Evolutionary conservation across 2,113 vertebrate species (phyloP), one percentile per base, ranked within the genome.

Genomic region (Lipophrys pholis): DNA sequence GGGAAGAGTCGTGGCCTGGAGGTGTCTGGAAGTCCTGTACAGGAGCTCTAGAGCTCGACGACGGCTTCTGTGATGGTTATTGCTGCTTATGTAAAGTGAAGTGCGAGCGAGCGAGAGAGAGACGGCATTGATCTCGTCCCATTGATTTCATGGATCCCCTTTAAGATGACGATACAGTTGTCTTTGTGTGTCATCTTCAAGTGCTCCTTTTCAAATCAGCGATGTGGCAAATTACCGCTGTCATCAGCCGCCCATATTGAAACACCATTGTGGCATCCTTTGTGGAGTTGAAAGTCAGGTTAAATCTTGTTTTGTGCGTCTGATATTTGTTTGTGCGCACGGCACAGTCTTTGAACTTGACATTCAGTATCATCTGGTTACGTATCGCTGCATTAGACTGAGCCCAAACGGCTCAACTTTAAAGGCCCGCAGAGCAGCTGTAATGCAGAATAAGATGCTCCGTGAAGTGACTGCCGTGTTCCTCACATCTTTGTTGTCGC

Each of bases 111-210:
- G 68, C 51, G 56, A 40, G 63, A 10, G 67, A 55, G 68, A 74
- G 69, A 53, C 41, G 0, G 61, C 76, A 87, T 90, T 87, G 89
- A 91, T 90, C 76, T 86, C 58, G 36, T 77, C 58, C 54, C 72
- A 89, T 85, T 88, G 87, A 88, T 87, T 90, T 86, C 82, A 84
- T 82, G 72, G 86, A 90, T 87, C 81, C 77, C 61, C 69, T 87
- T 80, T 56, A 72, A 72, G 73, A 79, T 76, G 85, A 89, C 82
- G 72, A 79, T 86, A 79, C 84, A 88, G 76, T 84, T 82, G 82
- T 84, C 85, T 86, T 63, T 77, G 59, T 62, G 69, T 87, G 85
- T 65, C 82, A 76, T 87, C 80, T 80, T 73, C 69, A 74, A 81
- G 82, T 82, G 77, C 70, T 76, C 51, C 62, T 86, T 89, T 86